phyloP scores from a whole-genome alignment of 2,797 vertebrate species.

The Coregonus suidteri region DNA sequence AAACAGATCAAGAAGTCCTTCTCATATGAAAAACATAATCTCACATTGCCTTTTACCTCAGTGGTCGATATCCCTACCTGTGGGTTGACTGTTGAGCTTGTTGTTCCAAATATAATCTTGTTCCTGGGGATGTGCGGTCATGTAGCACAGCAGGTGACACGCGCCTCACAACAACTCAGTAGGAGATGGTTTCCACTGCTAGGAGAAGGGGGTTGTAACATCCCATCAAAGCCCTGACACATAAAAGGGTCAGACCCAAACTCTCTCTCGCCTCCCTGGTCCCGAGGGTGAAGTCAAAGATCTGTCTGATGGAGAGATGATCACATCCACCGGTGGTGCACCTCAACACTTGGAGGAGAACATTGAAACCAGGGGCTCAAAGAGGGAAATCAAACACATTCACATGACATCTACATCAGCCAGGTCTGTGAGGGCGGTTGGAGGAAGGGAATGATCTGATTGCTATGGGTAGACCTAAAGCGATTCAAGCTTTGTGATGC shows the following conservation, averaged over 20 bases:
- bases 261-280: constrained; percentile 38
- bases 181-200: constrained; percentile 4
- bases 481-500: background rate
- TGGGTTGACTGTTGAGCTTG: background rate
- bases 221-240: constrained; percentile 57
- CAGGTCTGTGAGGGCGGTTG: constrained; percentile 21
- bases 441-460: constrained; percentile 17
- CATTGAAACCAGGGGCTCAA: constrained; percentile 1
- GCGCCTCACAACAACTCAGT: constrained; percentile 8
- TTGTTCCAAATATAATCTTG: constrained; percentile 1
- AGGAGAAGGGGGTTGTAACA: constrained; percentile 18
- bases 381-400: constrained; percentile 28
- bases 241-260: constrained; percentile 54
- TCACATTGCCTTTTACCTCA: background rate
- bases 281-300: constrained; percentile 40
- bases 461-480: background rate
- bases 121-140: background rate
- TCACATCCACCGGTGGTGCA: constrained; percentile 30
- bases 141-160: constrained; percentile 22
- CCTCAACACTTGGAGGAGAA: background rate
- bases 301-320: constrained; percentile 25
- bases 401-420: constrained; percentile 13
- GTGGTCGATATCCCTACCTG: background rate
- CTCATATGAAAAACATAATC: background rate
- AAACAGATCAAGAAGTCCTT: background rate